A percentile compares a stretch with the other conserved stretches of the same genome.
These are phyloP conservation scores for Drosophila sordidula DNA, from an alignment of 2,888 invertebrate species.

Conservation along the genomic window DNA sequence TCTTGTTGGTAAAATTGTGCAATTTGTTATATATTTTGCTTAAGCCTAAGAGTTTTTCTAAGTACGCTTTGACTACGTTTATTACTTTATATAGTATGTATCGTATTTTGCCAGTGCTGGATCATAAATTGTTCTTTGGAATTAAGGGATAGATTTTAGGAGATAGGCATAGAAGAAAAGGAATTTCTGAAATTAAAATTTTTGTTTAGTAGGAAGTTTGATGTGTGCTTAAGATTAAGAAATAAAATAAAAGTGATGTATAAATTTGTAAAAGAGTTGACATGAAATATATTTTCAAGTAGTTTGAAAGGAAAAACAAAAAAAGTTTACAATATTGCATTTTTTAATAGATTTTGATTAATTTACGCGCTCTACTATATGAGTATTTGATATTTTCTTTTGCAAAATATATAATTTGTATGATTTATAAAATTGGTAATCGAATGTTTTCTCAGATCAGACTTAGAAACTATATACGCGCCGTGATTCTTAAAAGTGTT, in stretches of 20 bases:
- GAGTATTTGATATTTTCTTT: slow-evolving; percentile 13
- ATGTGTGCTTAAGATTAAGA: neutral
- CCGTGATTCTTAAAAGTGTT: slow-evolving; percentile 25
- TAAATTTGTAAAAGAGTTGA: neutral
- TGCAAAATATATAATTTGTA: slow-evolving; percentile 5
- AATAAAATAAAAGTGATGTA: neutral
- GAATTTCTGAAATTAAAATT: too few species aligned
- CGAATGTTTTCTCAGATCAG: slow-evolving; percentile 33
- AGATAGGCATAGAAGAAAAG: too few species aligned
- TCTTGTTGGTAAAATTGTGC: slow-evolving; percentile 71
- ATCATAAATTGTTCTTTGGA: neutral
- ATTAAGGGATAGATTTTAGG: too few species aligned
- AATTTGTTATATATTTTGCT: slow-evolving; percentile 57
- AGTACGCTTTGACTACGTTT: slow-evolving; percentile 43
- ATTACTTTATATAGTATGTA: slow-evolving; percentile 33
- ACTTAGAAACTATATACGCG: slow-evolving; percentile 55
- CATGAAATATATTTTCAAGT: neutral
- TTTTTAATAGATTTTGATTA: slow-evolving; percentile 33
- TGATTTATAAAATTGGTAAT: slow-evolving; percentile 31
- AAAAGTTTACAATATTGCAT: neutral
- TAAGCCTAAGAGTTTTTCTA: slow-evolving; percentile 56
- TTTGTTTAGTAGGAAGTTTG: neutral
- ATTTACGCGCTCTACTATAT: slow-evolving; percentile 15
- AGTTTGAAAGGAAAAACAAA: neutral
- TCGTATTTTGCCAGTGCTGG: slow-evolving; percentile 35